Percentiles rank a stretch among this genome's conserved stretches.
Conservation (phyloP, 1,140 invertebrate species). For the Anastatus disparis region DNA sequence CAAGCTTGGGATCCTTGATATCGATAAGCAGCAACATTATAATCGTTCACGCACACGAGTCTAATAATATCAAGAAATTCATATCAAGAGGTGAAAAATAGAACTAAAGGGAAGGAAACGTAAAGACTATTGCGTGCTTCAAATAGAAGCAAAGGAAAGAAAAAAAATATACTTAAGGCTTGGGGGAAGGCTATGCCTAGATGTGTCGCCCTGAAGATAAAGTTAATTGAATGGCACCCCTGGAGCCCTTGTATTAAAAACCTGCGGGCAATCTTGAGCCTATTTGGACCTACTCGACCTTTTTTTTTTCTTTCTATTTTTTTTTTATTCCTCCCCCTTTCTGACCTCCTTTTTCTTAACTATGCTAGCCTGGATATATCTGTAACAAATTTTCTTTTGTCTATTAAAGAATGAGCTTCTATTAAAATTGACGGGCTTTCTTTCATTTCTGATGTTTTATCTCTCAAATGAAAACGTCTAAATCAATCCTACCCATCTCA, state of each 20-base stretch:
- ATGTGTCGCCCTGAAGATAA: constrained; percentile 44
- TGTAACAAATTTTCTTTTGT: background rate
- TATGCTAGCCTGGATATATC: no score
- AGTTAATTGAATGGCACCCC: constrained; percentile 48
- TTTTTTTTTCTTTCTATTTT: background rate
- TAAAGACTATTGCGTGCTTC: background rate
- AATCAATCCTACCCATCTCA: no score
- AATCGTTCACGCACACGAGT: no score
- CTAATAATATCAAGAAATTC: no score
- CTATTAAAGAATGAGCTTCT: background rate
- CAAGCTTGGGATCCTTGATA: no score
- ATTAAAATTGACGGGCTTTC: background rate
- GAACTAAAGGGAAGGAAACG: no score
- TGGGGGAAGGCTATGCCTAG: background rate
- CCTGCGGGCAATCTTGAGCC: background rate
- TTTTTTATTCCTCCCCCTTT: background rate
- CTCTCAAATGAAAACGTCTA: background rate
- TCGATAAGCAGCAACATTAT: no score
- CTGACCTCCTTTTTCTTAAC: background rate
- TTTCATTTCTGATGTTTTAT: background rate
- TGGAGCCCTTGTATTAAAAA: background rate
- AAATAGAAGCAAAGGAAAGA: background rate
- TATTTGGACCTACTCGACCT: background rate
- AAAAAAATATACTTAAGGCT: background rate
- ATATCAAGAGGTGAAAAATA: no score